Evolutionary conservation across 2,888 invertebrate genomes (phyloP).

Genomic region (Tipula unca): DNA sequence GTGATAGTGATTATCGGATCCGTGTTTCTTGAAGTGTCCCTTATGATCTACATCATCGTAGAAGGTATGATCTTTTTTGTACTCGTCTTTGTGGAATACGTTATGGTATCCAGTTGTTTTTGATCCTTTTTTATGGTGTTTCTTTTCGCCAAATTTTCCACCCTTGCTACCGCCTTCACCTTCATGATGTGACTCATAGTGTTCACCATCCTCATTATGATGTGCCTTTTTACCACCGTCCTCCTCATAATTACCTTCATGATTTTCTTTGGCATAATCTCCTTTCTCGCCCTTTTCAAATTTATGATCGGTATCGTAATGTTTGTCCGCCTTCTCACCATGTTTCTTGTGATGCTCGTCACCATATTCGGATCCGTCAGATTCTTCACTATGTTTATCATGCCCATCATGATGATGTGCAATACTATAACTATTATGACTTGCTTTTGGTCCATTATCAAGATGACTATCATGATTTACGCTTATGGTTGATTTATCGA

Average conservation of each 20-base stretch:
- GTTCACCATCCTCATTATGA: neutral
- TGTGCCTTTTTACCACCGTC: neutral
- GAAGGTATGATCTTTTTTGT: conserved; percentile 78
- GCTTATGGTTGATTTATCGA: neutral
- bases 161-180: neutral
- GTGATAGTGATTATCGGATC: conserved; percentile 62
- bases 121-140: conserved; percentile 70
- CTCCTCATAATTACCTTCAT: conserved; percentile 1
- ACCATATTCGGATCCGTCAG: neutral
- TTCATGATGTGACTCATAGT: conserved; percentile 1
- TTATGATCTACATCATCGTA: conserved; percentile 76
- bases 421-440: neutral
- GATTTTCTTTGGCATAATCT: neutral
- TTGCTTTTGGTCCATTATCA: neutral
- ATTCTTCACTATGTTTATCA: neutral
- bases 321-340: neutral
- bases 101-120: conserved; percentile 74
- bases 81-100: conserved; percentile 79
- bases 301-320: conserved; percentile 17
- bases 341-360: conserved; percentile 8
- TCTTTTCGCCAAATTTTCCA: conserved; percentile 63
- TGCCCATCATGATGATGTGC: neutral
- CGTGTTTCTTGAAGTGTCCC: conserved; percentile 67
- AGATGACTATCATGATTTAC: neutral
- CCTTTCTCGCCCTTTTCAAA: conserved; percentile 18